Conservation (phyloP, 2,797 vertebrate species). For the Naso thynnoides region DNA sequence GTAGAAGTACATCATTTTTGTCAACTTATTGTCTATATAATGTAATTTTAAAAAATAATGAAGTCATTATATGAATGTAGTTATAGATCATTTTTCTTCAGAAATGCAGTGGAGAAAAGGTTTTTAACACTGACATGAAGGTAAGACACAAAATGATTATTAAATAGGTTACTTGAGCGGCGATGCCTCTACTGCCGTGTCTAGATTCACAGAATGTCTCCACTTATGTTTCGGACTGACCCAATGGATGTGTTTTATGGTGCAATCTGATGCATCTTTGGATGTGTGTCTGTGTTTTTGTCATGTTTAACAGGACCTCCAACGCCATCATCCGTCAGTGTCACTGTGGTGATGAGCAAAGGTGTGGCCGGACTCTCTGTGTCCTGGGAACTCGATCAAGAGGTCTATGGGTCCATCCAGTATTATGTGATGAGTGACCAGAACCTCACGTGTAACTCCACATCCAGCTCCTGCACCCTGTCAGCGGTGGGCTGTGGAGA, state of each 20-base stretch:
- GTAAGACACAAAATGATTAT: neutral
- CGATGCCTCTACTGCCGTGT: too few relatives aligned
- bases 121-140: too few relatives aligned
- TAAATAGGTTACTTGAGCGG: neutral
- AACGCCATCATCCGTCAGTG: conserved; percentile 78
- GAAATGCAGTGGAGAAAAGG: too few relatives aligned
- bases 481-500: conserved; percentile 84
- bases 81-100: too few relatives aligned
- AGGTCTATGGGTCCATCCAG: conserved; percentile 75
- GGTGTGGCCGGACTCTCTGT: conserved; percentile 74
- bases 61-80: too few relatives aligned
- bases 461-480: conserved; percentile 81
- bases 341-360: conserved; percentile 73
- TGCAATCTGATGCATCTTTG: neutral
- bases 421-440: conserved; percentile 82
- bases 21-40: too few relatives aligned
- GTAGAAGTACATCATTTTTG: too few relatives aligned
- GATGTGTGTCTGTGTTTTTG: neutral
- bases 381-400: conserved; percentile 77
- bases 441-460: conserved; percentile 81
- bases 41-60: too few relatives aligned
- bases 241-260: neutral
- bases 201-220: too few relatives aligned
- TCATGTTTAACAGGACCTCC: conserved; percentile 83
- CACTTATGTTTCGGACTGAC: neutral